These are phyloP conservation scores for Sarotherodon lohbergeri DNA, from an alignment of 2,113 vertebrate species.

Conservation along the genomic window DNA sequence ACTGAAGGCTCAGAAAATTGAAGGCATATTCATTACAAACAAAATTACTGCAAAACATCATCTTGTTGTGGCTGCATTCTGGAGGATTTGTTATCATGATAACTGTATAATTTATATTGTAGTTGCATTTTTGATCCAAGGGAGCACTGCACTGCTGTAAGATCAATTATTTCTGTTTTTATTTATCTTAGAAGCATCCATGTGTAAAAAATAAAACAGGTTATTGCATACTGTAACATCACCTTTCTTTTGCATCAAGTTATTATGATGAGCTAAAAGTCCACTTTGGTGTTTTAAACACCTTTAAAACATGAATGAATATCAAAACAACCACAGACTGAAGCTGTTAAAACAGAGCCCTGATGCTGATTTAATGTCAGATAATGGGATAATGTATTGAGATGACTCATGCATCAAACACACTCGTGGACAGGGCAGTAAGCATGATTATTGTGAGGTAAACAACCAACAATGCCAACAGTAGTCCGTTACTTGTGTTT, in stretches of 20 bases:
- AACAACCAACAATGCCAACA: neutral
- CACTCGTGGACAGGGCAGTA: neutral
- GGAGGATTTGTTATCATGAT: constrained; percentile 57
- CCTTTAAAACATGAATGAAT: neutral
- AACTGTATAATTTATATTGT: constrained; percentile 22
- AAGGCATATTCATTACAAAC: neutral
- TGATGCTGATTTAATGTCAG: neutral
- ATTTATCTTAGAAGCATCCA: neutral
- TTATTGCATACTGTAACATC: accelerated
- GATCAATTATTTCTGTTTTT: neutral
- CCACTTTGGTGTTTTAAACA: neutral
- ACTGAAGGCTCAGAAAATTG: neutral
- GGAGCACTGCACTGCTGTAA: neutral
- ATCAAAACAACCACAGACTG: neutral
- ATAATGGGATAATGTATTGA: neutral
- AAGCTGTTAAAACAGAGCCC: neutral
- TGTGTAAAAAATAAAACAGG: neutral
- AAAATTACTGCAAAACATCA: constrained; percentile 1
- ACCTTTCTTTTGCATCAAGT: neutral
- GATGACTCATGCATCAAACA: constrained; percentile 46
- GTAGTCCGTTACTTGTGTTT: neutral
- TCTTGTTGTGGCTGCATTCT: constrained; percentile 23
- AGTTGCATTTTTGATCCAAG: constrained; percentile 15
- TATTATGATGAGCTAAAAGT: neutral
- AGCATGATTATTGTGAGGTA: neutral